These are phyloP conservation scores for Pseudorectes ferrugineus DNA, from an alignment of 2,113 vertebrate genomes.

Conservation along the genomic window DNA sequence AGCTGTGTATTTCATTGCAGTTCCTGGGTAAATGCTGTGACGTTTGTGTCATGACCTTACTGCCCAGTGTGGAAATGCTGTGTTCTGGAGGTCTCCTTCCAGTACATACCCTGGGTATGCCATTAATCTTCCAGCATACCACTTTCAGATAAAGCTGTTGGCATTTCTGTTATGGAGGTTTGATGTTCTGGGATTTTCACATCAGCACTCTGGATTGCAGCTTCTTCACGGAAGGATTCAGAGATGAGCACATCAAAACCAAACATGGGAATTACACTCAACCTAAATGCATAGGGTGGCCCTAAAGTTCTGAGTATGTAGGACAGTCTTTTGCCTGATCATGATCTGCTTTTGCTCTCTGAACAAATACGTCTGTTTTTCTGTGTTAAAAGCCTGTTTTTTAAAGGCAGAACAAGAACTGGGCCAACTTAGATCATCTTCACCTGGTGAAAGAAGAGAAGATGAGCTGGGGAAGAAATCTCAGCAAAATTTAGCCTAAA, in stretches of 20 bases:
- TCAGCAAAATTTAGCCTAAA: not conserved
- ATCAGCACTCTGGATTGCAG: not conserved
- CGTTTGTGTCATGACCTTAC: not conserved
- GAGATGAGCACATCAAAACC: not conserved
- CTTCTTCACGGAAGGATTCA: not conserved
- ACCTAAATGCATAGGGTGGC: not conserved
- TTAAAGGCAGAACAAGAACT: not conserved
- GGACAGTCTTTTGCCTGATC: not conserved
- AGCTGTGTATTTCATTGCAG: not conserved
- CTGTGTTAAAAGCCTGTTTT: not conserved
- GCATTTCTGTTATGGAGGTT: not conserved
- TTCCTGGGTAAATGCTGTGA: not conserved
- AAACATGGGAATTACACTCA: not conserved
- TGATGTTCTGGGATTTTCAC: constrained; percentile 1
- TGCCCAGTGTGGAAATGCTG: not conserved
- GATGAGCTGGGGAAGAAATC: not conserved
- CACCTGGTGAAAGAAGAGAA: not conserved
- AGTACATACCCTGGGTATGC: not conserved
- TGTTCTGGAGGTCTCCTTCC: not conserved
- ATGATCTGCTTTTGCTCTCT: not conserved
- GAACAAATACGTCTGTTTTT: not conserved
- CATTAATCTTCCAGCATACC: not conserved
- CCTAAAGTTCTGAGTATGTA: not conserved
- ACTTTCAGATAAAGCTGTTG: not conserved
- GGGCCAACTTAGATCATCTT: not conserved